A percentile compares a stretch with the other conserved stretches of the same genome.
Conservation (phyloP, 2,797 vertebrate genomes). For the Brachyalestes nurse region DNA sequence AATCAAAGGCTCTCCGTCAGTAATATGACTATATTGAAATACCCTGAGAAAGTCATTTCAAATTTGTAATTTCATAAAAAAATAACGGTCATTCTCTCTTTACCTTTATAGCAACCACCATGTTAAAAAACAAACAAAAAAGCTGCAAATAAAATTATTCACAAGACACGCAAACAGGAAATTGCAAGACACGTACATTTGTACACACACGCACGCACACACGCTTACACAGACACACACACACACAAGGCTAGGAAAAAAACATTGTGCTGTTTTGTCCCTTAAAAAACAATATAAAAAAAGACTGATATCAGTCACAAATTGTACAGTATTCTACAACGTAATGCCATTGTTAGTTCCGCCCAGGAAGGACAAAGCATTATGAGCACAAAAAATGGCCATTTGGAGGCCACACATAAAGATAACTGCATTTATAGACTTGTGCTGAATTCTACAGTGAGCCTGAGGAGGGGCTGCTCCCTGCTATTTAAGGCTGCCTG, state of each 20-base stretch:
- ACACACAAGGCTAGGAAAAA: constrained; percentile 14
- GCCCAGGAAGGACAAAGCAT: background rate
- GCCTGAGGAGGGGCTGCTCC: background rate
- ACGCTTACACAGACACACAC: no score
- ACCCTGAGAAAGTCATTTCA: constrained; percentile 18
- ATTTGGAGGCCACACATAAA: background rate
- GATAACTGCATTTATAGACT: constrained; percentile 11
- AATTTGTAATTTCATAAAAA: constrained; percentile 41
- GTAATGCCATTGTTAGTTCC: constrained; percentile 13
- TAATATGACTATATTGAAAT: background rate
- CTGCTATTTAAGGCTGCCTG: constrained; percentile 7
- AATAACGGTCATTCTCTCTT: constrained; percentile 46
- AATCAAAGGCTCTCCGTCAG: background rate
- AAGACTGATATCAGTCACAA: background rate
- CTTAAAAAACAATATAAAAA: constrained; percentile 10
- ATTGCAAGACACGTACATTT: constrained; percentile 3
- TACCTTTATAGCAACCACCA: constrained; percentile 32
- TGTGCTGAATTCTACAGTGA: background rate
- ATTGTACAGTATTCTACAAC: background rate
- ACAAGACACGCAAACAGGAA: constrained; percentile 36
- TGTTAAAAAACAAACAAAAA: constrained; percentile 12
- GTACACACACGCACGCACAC: background rate
- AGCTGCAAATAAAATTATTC: constrained; percentile 43
- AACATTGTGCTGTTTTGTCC: background rate
- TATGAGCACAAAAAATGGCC: background rate